A percentile compares a stretch with the other conserved stretches of the same genome.
Evolutionary conservation across 2,113 vertebrate genomes (phyloP).

Genomic region (Neodon shergylaensis): DNA sequence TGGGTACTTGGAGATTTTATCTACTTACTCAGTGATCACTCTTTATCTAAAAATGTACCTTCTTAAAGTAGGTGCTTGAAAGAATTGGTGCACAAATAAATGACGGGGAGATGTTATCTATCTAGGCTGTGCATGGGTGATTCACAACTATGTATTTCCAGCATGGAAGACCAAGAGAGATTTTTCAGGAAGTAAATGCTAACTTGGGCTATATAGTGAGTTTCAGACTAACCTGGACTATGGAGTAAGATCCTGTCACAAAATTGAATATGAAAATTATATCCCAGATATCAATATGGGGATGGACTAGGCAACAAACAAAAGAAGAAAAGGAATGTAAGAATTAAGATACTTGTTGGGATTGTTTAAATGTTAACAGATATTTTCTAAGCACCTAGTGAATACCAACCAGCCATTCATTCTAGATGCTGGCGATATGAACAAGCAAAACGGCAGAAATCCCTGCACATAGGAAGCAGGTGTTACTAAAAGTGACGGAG

Average conservation of each 20-base stretch:
- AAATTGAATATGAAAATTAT: neutral
- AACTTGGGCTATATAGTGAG: neutral
- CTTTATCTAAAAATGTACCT: constrained; percentile 39
- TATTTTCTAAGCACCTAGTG: constrained; percentile 18
- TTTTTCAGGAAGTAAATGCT: neutral
- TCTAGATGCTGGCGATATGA: neutral
- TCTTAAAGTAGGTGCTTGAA: constrained; percentile 16
- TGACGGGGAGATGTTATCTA: neutral
- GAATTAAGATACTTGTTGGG: constrained; percentile 29
- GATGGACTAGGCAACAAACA: neutral
- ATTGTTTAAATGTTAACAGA: constrained; percentile 30
- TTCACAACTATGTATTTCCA: neutral
- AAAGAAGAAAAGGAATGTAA: neutral
- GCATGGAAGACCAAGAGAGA: neutral
- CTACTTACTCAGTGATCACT: neutral
- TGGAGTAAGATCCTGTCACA: neutral
- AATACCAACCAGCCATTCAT: constrained; percentile 28
- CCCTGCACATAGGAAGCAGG: constrained; percentile 3
- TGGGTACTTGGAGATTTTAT: constrained; percentile 36
- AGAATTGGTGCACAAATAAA: constrained; percentile 33
- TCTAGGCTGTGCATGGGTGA: neutral
- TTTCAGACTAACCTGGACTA: neutral
- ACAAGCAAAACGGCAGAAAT: constrained; percentile 45
- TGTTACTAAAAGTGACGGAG: constrained; percentile 28
- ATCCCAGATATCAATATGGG: constrained; percentile 11